Percentiles rank a stretch among this genome's conserved stretches.
Conservation (phyloP, 2,113 vertebrate species). For the Lophura nycthemera region DNA sequence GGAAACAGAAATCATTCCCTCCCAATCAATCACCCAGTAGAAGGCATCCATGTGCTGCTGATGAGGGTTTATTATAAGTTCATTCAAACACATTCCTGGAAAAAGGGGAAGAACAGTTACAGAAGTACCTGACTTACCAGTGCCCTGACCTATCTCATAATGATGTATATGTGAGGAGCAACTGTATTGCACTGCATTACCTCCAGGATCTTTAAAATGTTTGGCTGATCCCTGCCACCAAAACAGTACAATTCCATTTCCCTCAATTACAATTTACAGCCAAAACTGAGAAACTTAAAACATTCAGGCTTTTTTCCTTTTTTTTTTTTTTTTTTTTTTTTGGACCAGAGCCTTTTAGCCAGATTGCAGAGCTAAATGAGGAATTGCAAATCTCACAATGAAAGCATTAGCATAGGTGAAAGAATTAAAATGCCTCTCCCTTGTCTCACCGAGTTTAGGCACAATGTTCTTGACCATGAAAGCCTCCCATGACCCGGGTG, state of each 20-base stretch:
- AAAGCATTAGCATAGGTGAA: neutral
- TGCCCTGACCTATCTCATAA: neutral
- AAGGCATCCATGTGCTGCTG: conserved; percentile 98
- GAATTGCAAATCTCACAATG: neutral
- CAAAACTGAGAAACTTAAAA: neutral
- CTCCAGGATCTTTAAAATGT: neutral
- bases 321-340: neutral
- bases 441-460: conserved; percentile 90
- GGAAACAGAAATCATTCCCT: conserved; percentile 95
- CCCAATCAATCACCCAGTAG: conserved; percentile 97
- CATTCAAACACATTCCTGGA: conserved; percentile 90
- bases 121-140: neutral
- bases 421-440: neutral
- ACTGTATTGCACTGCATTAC: accelerated
- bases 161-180: accelerated
- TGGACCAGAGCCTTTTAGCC: neutral
- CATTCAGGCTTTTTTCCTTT: accelerated
- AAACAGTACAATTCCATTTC: neutral
- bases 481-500: conserved; percentile 95
- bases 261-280: neutral
- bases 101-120: neutral
- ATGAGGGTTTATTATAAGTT: conserved; percentile 95
- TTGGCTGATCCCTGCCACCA: neutral
- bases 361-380: neutral
- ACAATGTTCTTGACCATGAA: conserved; percentile 99